A percentile compares a stretch with the other conserved stretches of the same genome.
Evolutionary conservation across 1,140 invertebrate genomes (phyloP).

Genomic region (Zaprionus tsacasi): DNA sequence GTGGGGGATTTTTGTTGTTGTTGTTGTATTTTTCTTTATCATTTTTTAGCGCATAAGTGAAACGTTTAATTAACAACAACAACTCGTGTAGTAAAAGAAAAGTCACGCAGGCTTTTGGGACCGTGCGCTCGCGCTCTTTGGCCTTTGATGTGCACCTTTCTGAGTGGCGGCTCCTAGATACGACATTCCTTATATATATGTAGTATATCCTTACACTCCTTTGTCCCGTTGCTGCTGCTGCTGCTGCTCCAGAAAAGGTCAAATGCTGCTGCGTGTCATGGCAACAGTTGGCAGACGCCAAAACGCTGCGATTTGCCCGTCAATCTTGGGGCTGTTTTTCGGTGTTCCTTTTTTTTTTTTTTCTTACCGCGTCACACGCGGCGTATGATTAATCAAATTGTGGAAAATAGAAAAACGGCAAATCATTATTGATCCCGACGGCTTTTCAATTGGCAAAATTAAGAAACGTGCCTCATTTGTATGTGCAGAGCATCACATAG

Average conservation of each 20-base stretch:
- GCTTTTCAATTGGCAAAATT: conserved; percentile 26
- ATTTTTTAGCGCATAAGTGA: conserved; percentile 2
- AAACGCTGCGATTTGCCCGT: conserved; percentile 10
- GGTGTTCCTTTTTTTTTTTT: background rate
- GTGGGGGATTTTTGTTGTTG: background rate
- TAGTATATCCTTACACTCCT: background rate
- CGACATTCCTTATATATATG: conserved; percentile 27
- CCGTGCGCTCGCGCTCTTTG: background rate
- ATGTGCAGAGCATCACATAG: conserved; percentile 5
- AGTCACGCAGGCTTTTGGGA: conserved; percentile 27
- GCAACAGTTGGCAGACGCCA: conserved; percentile 54
- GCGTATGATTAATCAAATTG: conserved; percentile 64
- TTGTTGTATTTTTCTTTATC: background rate
- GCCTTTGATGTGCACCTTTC: conserved; percentile 57
- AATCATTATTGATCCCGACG: conserved; percentile 58
- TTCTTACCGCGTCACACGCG: conserved; percentile 37
- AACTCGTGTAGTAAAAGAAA: conserved; percentile 25
- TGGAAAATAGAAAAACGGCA: background rate
- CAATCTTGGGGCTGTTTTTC: conserved; percentile 16
- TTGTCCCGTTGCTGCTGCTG: background rate
- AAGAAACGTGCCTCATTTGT: background rate
- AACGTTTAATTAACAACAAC: conserved; percentile 36
- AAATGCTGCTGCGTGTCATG: conserved; percentile 43
- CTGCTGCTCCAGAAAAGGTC: conserved; percentile 38
- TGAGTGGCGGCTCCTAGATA: conserved; percentile 10